Evolutionary conservation across 2,797 vertebrate genomes (phyloP).

Genomic region (Labeo calbasu): DNA sequence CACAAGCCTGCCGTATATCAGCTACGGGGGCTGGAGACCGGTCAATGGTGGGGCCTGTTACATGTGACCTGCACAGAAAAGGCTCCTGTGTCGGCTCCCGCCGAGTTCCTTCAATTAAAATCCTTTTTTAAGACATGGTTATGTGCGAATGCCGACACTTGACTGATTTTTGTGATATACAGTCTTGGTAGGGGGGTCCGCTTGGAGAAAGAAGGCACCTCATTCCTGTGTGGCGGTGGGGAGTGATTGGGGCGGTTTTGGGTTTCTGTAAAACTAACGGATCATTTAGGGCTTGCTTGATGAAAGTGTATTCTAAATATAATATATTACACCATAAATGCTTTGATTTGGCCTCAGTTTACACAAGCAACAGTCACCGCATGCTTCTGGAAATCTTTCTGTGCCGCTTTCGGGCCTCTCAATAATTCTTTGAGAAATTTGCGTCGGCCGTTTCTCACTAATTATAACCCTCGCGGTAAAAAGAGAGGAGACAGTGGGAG

Average conservation of each 20-base stretch:
- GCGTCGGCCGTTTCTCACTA: slow-evolving; percentile 20
- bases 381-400: slow-evolving; percentile 44
- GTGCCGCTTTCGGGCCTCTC: background rate
- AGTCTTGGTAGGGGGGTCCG: slow-evolving; percentile 53
- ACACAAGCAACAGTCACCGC: slow-evolving; percentile 31
- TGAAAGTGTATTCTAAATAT: slow-evolving; percentile 43
- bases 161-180: slow-evolving; percentile 77
- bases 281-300: slow-evolving; percentile 46
- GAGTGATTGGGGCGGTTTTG: slow-evolving; percentile 39
- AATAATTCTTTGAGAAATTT: slow-evolving; percentile 33
- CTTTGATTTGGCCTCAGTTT: slow-evolving; percentile 50
- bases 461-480: slow-evolving; percentile 42
- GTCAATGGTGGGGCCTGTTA: slow-evolving; percentile 71
- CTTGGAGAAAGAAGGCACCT: slow-evolving; percentile 48
- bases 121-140: slow-evolving; percentile 66
- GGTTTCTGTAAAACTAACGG: slow-evolving; percentile 49
- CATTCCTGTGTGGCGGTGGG: slow-evolving; percentile 39
- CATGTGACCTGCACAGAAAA: slow-evolving; percentile 73
- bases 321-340: slow-evolving; percentile 53
- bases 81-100: slow-evolving; percentile 78
- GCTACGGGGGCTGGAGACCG: slow-evolving; percentile 58
- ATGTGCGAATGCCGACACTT: slow-evolving; percentile 76
- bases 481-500: slow-evolving; percentile 21
- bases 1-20: slow-evolving; percentile 61
- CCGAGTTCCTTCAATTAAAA: slow-evolving; percentile 80